A percentile compares a stretch with the other conserved stretches of the same genome.
Evolutionary conservation across 2,797 vertebrate species (phyloP).

Genomic region (Melanotaenia parkinsoni): DNA sequence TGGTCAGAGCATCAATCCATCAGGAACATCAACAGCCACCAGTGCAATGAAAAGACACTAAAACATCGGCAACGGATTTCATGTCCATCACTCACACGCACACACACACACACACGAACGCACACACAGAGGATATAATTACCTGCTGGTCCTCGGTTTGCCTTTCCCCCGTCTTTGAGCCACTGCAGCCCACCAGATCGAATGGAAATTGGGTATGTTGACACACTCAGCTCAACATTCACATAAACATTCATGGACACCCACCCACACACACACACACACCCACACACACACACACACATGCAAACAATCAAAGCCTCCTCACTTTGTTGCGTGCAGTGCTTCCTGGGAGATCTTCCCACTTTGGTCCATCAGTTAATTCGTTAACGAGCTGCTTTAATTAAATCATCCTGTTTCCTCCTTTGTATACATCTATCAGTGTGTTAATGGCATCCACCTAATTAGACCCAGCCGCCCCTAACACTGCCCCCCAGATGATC

Average conservation of each 20-base stretch:
- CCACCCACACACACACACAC: background rate
- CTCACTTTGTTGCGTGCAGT: background rate
- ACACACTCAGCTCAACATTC: background rate
- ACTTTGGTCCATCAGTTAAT: background rate
- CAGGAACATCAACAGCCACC: background rate
- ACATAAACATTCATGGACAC: background rate
- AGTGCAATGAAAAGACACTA: background rate
- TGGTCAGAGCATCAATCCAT: constrained; percentile 5
- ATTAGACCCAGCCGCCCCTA: background rate
- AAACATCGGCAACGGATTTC: constrained; percentile 15
- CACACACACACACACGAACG: no score
- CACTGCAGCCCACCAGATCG: background rate
- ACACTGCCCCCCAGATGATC: constrained; percentile 4
- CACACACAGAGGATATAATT: constrained; percentile 7
- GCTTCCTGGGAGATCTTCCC: background rate
- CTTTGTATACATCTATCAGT: background rate
- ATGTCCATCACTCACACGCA: background rate
- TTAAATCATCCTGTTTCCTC: constrained; percentile 19
- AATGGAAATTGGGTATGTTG: constrained; percentile 14
- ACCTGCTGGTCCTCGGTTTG: constrained; percentile 10
- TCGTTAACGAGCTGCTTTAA: constrained; percentile 28
- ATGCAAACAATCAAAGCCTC: background rate
- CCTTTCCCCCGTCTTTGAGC: constrained; percentile 16
- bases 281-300: background rate
- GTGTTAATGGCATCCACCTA: constrained; percentile 6